Evolutionary conservation across 2,113 vertebrate species (phyloP).

Genomic region (Rousettus leschenaultii): DNA sequence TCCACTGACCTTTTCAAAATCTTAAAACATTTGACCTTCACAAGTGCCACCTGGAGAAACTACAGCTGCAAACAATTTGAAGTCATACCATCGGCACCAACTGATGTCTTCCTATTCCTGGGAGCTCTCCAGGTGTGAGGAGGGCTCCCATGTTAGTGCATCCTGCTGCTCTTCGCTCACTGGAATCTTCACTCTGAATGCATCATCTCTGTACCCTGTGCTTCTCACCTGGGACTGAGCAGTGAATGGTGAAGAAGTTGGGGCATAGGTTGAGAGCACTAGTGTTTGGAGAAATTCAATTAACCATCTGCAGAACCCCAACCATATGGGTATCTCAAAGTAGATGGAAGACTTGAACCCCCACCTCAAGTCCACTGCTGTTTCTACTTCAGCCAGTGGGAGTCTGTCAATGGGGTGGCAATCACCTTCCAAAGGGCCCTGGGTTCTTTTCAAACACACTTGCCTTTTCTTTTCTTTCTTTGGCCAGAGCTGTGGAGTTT

Average conservation of each 20-base stretch:
- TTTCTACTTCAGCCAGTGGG: not conserved
- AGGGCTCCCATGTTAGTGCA: not conserved
- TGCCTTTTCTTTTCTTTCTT: not conserved
- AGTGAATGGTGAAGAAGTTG: not conserved
- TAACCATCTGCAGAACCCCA: not conserved
- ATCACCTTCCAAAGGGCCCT: not conserved
- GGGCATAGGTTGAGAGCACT: not conserved
- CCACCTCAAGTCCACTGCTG: not conserved
- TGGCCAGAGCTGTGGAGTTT: not conserved
- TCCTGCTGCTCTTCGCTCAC: not conserved
- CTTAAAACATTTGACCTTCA: not conserved
- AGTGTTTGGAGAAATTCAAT: not conserved
- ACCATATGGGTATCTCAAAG: not conserved
- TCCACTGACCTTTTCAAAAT: not conserved
- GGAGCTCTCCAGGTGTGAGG: not conserved
- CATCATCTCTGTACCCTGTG: rapidly evolving
- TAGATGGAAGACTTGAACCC: rapidly evolving
- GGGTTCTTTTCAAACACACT: not conserved
- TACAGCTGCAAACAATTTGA: not conserved
- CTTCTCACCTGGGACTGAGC: not conserved
- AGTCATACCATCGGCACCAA: rapidly evolving
- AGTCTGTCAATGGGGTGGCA: not conserved
- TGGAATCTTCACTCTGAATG: not conserved
- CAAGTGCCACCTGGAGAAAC: rapidly evolving
- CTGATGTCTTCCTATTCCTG: not conserved